Evolutionary conservation across 2,888 invertebrate species (phyloP), one percentile per base, ranked within the genome.

Genomic region (Acanthosepion esculentum): DNA sequence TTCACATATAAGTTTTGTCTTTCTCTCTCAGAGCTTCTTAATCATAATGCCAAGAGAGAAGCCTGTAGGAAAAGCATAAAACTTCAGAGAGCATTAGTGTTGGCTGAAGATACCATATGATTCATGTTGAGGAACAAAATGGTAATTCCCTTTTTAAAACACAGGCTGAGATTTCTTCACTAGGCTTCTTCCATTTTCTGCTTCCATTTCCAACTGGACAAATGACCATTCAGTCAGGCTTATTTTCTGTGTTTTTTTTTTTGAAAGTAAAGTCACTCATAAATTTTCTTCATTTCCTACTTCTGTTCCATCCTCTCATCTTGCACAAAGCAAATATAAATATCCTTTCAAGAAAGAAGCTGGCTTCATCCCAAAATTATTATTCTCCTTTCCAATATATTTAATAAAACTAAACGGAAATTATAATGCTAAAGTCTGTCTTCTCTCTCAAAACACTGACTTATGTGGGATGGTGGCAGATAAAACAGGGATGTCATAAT

Each of bases 131-230:
- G 15, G n/a, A 78, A n/a, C 78, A 78, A 78, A 78, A 78, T 33
- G 78, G 78, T 78, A 78, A 78, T 78, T 78, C 78, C n/a, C 78
- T 78, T 78, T 78, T 78, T 78, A 78, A 78, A 78, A 78, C 78
- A 78, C 78, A n/a, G 78, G 33, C 33, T 15, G 64, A 64, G 29
- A 64, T 64, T 64, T 26, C 64, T 29, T n/a, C 78, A 78, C 33
- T 78, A 12, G 78, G n/a, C 10, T n/a, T 26, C 59, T 59, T 59
- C 59, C 23, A 59, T 59, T 59, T 59, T 59, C 78, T 78, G 7
- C 78, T 78, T 78, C 78, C 78, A 78, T 78, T 78, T 78, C 23
- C 78, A 33, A 78, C 78, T 78, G 78, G 78, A 78, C n/a, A 78
- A 78, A 78, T 78, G 78, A 78, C n/a, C 78, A n/a, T 33, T 78